These are phyloP conservation scores for Hirudinaria manillensis DNA, from an alignment of 2,888 invertebrate species.

Conservation along the genomic window DNA sequence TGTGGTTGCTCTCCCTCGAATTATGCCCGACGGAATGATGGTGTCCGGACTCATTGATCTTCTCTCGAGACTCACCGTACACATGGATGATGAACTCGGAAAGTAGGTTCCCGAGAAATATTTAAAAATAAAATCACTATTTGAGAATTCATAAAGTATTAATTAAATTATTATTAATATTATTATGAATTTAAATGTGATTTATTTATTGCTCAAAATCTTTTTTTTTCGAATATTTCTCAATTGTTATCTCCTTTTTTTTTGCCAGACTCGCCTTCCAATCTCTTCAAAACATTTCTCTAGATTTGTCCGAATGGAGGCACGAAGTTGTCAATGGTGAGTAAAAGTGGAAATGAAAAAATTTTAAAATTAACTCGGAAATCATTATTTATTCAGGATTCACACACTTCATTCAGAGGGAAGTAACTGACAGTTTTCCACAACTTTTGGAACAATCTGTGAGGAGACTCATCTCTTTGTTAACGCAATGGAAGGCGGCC, in stretches of 20 bases:
- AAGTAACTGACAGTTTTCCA: slow-evolving; percentile 81
- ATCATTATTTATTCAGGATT: slow-evolving; percentile 62
- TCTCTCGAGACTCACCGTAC: slow-evolving; percentile 84
- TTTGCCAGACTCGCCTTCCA: slow-evolving; percentile 70
- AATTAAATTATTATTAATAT: neutral
- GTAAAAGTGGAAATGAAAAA: slow-evolving; percentile 12
- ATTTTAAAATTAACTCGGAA: too few relatives aligned
- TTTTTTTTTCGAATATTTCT: neutral
- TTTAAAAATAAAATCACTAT: neutral
- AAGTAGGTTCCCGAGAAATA: slow-evolving; percentile 38
- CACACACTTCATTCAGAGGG: slow-evolving; percentile 86
- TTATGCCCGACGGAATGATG: slow-evolving; percentile 96
- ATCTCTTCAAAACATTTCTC: slow-evolving; percentile 85
- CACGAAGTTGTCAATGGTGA: slow-evolving; percentile 76
- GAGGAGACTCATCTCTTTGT: slow-evolving; percentile 80
- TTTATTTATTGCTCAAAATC: neutral
- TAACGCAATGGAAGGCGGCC: slow-evolving; percentile 86
- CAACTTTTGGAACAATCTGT: slow-evolving; percentile 86
- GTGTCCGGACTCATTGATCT: slow-evolving; percentile 88
- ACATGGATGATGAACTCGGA: slow-evolving; percentile 95
- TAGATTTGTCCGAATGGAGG: slow-evolving; percentile 94
- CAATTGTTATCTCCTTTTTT: slow-evolving; percentile 1
- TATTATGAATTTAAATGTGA: too few relatives aligned
- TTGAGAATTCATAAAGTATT: neutral
- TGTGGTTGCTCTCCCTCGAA: slow-evolving; percentile 91